Evolutionary conservation across 2,888 invertebrate genomes (phyloP).

Genomic region (Nephrotoma appendiculata): DNA sequence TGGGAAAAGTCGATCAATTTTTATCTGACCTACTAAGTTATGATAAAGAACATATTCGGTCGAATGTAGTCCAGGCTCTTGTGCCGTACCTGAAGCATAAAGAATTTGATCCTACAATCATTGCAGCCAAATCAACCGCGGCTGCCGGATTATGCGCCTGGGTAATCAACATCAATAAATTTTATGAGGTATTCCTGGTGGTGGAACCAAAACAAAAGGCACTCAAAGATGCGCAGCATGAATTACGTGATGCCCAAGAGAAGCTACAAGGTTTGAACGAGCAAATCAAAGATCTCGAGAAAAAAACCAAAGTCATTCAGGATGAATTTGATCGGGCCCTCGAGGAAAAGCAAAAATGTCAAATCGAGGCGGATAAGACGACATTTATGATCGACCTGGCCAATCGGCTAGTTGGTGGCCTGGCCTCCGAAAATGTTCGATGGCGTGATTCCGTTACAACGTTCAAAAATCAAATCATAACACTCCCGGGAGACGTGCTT

Average conservation of each 20-base stretch:
- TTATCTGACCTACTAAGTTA: conserved; percentile 68
- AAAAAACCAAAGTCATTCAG: conserved; percentile 59
- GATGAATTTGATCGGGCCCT: conserved; percentile 77
- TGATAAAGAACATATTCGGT: conserved; percentile 86
- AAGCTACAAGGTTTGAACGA: conserved; percentile 63
- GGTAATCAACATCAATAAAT: conserved; percentile 84
- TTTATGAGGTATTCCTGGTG: conserved; percentile 78
- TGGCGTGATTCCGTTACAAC: conserved; percentile 55
- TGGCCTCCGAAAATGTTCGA: conserved; percentile 81
- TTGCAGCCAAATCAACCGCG: conserved; percentile 76
- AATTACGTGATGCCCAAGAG: conserved; percentile 65
- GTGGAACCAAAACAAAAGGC: conserved; percentile 87
- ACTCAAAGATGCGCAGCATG: conserved; percentile 72
- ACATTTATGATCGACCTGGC: conserved; percentile 80
- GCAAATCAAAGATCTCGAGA: conserved; percentile 53
- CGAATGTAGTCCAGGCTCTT: conserved; percentile 71
- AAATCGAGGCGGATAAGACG: conserved; percentile 84
- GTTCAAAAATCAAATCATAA: conserved; percentile 55
- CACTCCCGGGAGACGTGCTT: conserved; percentile 79
- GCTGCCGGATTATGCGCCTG: conserved; percentile 89
- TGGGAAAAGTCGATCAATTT: conserved; percentile 83
- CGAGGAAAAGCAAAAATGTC: conserved; percentile 75
- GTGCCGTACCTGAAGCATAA: conserved; percentile 39
- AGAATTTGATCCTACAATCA: conserved; percentile 74
- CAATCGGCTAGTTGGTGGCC: conserved; percentile 78